Evolutionary conservation across 2,113 vertebrate genomes (phyloP).

Genomic region (Pagrus major): DNA sequence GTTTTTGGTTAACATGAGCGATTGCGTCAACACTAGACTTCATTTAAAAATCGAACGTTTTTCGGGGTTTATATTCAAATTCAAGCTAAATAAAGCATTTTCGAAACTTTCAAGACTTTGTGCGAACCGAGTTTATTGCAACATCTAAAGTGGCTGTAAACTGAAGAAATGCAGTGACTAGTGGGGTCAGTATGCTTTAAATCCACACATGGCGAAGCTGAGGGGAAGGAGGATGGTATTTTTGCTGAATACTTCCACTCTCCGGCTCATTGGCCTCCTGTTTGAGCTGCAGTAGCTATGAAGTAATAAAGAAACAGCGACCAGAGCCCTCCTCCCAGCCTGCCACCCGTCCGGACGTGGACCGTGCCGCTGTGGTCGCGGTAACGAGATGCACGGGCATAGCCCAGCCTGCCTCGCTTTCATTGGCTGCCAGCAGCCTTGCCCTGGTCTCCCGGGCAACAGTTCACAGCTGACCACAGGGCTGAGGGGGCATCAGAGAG

Average conservation of each 20-base stretch:
- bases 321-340: conserved; percentile 13
- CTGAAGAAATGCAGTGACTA: too few species aligned
- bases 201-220: neutral
- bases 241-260: conserved; percentile 22
- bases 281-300: conserved; percentile 14
- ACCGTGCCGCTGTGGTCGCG: conserved; percentile 65
- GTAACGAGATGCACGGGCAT: conserved; percentile 75
- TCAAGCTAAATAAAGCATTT: too few species aligned
- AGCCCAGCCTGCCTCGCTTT: conserved; percentile 64
- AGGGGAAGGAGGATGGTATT: neutral
- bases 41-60: too few species aligned
- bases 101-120: too few species aligned
- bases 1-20: too few species aligned
- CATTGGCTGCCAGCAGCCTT: conserved; percentile 74
- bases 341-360: conserved; percentile 22
- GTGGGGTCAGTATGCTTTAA: too few species aligned
- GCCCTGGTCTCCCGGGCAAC: conserved; percentile 77
- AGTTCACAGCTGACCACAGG: conserved; percentile 81
- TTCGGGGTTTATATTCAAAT: too few species aligned
- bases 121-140: too few species aligned
- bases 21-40: too few species aligned
- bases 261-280: conserved; percentile 10
- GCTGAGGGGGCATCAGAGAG: conserved; percentile 63
- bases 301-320: conserved; percentile 28
- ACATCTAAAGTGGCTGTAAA: too few species aligned